Evolutionary conservation across 2,888 invertebrate genomes (phyloP).

Genomic region (Teinopalpus imperialis): DNA sequence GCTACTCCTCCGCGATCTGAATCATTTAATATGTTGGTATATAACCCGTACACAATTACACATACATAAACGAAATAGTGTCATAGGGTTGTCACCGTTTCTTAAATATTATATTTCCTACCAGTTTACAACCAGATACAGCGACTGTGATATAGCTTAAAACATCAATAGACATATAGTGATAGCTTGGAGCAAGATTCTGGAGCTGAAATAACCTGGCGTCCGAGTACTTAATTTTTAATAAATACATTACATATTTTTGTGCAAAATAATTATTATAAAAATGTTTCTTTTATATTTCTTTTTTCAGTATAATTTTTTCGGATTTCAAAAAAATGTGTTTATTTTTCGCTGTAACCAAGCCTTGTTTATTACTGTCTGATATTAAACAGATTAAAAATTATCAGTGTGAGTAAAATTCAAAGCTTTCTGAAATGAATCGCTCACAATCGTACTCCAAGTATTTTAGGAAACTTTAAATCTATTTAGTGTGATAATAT

Average conservation of each 20-base stretch:
- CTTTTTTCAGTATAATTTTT: too few relatives aligned
- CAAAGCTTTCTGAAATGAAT: too few relatives aligned
- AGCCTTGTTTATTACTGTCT: too few relatives aligned
- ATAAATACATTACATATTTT: too few relatives aligned
- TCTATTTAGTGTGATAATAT: conserved; percentile 18
- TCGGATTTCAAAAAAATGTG: too few relatives aligned
- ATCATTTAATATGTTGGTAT: neutral
- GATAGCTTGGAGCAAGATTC: conserved; percentile 33
- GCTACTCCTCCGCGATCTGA: neutral
- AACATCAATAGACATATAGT: conserved; percentile 32
- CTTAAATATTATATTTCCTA: conserved; percentile 7
- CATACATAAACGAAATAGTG: conserved; percentile 7
- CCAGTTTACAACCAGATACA: conserved; percentile 55
- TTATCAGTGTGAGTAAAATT: too few relatives aligned
- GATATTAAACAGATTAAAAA: too few relatives aligned
- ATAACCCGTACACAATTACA: conserved; percentile 1
- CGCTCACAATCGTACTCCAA: conserved; percentile 14
- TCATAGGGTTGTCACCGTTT: conserved; percentile 7
- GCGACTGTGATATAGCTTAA: conserved; percentile 52
- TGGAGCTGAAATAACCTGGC: too few relatives aligned
- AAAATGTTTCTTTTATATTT: too few relatives aligned
- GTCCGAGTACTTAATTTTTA: too few relatives aligned
- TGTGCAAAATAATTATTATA: too few relatives aligned
- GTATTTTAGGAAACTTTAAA: conserved; percentile 18
- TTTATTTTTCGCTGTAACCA: too few relatives aligned